A percentile compares a stretch with the other conserved stretches of the same genome.
phyloP scores from a whole-genome alignment of 2,888 invertebrate species.

The Abscondita cerata region DNA sequence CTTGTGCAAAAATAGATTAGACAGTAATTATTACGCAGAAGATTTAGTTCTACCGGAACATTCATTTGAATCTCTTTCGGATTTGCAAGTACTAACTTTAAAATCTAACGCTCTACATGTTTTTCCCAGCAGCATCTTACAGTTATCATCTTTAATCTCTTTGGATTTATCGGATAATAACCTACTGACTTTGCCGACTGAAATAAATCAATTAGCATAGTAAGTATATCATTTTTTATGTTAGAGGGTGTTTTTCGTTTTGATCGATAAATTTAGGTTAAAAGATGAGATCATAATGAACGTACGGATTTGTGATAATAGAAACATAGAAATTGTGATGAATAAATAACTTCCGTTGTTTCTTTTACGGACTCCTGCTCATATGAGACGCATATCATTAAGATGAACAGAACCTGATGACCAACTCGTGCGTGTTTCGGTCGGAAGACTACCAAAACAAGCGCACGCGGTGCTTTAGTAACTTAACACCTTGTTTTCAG shows the following conservation, averaged over 20 bases:
- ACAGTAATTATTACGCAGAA: slow-evolving; percentile 51
- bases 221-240: slow-evolving; percentile 55
- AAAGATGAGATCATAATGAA: background rate
- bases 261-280: no score
- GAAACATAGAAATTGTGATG: slow-evolving; percentile 50
- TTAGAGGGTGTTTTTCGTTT: background rate
- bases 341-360: slow-evolving; percentile 47
- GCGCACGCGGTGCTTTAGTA: slow-evolving; percentile 23
- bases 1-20: slow-evolving; percentile 47
- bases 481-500: slow-evolving; percentile 22
- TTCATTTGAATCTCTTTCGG: slow-evolving; percentile 52
- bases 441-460: slow-evolving; percentile 29
- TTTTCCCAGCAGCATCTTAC: slow-evolving; percentile 67
- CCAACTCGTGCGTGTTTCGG: slow-evolving; percentile 49
- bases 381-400: slow-evolving; percentile 48
- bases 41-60: slow-evolving; percentile 56
- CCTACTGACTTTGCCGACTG: slow-evolving; percentile 68
- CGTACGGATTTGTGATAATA: slow-evolving; percentile 7
- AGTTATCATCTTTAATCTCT: slow-evolving; percentile 66
- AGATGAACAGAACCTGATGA: slow-evolving; percentile 44
- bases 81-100: slow-evolving; percentile 56
- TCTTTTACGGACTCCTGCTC: slow-evolving; percentile 49
- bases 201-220: slow-evolving; percentile 66
- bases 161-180: slow-evolving; percentile 75
- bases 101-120: slow-evolving; percentile 65